A percentile compares a stretch with the other conserved stretches of the same genome.
Evolutionary conservation across 1,140 invertebrate genomes (phyloP).

Genomic region (Himalopsyche phryganea): DNA sequence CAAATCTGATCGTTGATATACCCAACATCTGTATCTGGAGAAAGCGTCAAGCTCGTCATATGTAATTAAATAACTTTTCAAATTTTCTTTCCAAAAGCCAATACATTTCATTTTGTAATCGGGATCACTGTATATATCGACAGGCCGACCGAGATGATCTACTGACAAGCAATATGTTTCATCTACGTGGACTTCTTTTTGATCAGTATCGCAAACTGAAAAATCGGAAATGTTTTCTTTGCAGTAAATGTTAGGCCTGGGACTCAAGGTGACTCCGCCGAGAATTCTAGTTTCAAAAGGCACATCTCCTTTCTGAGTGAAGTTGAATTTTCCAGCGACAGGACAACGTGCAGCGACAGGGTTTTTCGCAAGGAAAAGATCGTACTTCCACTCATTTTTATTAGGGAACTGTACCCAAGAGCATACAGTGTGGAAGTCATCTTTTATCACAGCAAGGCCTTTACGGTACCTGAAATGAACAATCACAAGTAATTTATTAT

Average conservation of each 20-base stretch:
- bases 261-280: conserved; percentile 89
- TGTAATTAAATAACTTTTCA: conserved; percentile 95
- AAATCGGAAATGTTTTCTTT: conserved; percentile 93
- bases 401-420: conserved; percentile 91
- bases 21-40: conserved; percentile 96
- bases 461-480: conserved; percentile 69
- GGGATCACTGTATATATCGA: conserved; percentile 93
- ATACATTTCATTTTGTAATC: conserved; percentile 97
- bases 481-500: conserved; percentile 2
- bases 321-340: conserved; percentile 93
- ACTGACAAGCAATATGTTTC: conserved; percentile 95
- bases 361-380: conserved; percentile 83
- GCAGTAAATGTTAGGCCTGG: conserved; percentile 88
- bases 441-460: conserved; percentile 84
- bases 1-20: conserved; percentile 92
- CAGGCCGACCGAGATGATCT: conserved; percentile 86
- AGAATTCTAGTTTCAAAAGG: conserved; percentile 88
- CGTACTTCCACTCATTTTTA: conserved; percentile 81
- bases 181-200: conserved; percentile 90
- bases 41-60: conserved; percentile 95
- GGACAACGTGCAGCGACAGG: conserved; percentile 92
- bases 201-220: conserved; percentile 88
- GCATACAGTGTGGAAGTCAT: conserved; percentile 87
- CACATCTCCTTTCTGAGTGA: conserved; percentile 84
- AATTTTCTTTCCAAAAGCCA: conserved; percentile 97